Conservation (phyloP, 2,888 invertebrate species). For the Reticulitermes lucifugus region DNA sequence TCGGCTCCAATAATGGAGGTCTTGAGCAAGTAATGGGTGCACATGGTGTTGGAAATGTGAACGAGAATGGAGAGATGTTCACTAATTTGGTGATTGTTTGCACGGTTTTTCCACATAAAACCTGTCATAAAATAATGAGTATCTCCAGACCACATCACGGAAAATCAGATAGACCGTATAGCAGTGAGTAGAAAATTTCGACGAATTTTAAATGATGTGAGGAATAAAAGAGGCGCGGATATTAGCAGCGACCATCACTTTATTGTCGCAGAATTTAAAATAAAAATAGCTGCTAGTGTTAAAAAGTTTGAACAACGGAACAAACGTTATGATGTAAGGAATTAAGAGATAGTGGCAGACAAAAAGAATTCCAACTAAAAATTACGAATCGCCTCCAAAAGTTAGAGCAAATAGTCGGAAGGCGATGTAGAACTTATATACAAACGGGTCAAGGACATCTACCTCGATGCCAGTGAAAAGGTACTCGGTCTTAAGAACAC, state of each 20-base stretch:
- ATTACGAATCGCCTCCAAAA: too few relatives aligned
- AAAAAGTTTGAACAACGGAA: too few relatives aligned
- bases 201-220: conserved; percentile 1
- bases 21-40: conserved; percentile 8
- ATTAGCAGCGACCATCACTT: background rate
- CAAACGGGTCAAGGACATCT: too few relatives aligned
- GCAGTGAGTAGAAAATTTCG: background rate
- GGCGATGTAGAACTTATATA: too few relatives aligned
- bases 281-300: too few relatives aligned
- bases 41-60: conserved; percentile 11
- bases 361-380: too few relatives aligned
- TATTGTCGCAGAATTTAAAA: too few relatives aligned
- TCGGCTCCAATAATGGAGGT: background rate
- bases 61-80: conserved; percentile 3
- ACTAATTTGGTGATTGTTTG: background rate
- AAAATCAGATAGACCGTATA: conserved; percentile 12
- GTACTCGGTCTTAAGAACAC: too few relatives aligned
- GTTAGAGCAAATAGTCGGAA: too few relatives aligned
- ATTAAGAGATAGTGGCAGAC: too few relatives aligned
- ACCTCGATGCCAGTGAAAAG: too few relatives aligned
- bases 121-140: background rate
- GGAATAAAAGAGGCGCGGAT: conserved; percentile 9
- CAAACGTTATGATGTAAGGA: too few relatives aligned
- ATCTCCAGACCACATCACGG: conserved; percentile 3
- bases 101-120: conserved; percentile 12